phyloP scores from a whole-genome alignment of 2,888 invertebrate species.

The Tortrix viridana region DNA sequence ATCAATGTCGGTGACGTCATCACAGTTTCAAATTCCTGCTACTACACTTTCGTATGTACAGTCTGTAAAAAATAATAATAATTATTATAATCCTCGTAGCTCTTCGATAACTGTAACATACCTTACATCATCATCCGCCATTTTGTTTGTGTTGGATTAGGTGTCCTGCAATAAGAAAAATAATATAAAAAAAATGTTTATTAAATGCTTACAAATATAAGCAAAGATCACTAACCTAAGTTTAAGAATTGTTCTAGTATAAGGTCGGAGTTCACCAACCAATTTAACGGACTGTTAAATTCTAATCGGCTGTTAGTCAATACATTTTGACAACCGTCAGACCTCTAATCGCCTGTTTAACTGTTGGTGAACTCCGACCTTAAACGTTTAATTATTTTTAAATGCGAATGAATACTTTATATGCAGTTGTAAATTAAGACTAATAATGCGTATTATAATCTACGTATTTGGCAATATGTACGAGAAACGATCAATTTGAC shows the following conservation, averaged over 20 bases:
- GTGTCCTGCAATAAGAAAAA: constrained; percentile 81
- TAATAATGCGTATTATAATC: constrained; percentile 40
- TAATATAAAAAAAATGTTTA: constrained; percentile 11
- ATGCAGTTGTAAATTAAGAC: too few relatives aligned
- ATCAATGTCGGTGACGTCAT: background rate
- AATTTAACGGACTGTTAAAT: too few relatives aligned
- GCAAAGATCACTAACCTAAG: background rate
- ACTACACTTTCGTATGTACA: too few relatives aligned
- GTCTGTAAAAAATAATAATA: constrained; percentile 38
- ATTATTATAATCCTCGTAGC: background rate
- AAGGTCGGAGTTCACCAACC: too few relatives aligned
- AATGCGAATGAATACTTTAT: too few relatives aligned
- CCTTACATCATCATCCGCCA: constrained; percentile 98
- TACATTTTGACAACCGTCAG: too few relatives aligned
- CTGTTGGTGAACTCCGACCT: too few relatives aligned
- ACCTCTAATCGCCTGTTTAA: too few relatives aligned
- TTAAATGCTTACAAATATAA: background rate
- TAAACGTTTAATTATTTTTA: too few relatives aligned
- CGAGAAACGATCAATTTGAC: constrained; percentile 56
- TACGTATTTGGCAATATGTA: constrained; percentile 62
- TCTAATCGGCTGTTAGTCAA: too few relatives aligned
- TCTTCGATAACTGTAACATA: constrained; percentile 78
- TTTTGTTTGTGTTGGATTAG: constrained; percentile 85
- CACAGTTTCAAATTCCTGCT: constrained; percentile 15
- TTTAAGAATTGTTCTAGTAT: background rate